Conservation (phyloP, 2,113 vertebrate species). For the Mellivora capensis region DNA sequence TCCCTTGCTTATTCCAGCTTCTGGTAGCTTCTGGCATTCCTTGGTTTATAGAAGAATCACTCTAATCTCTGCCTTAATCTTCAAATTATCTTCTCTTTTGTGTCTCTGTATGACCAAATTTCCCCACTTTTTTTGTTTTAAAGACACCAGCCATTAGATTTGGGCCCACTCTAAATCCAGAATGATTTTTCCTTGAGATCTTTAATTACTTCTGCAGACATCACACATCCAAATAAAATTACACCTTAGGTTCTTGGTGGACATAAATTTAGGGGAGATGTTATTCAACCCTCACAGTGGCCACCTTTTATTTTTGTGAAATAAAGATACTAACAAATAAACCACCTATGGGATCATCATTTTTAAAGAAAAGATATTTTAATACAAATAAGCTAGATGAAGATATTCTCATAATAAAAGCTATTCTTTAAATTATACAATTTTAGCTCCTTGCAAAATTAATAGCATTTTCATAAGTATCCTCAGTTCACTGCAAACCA, state of each 20-base stretch:
- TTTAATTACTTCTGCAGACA: constrained; percentile 27
- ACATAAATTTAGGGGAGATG: not conserved
- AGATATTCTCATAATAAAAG: not conserved
- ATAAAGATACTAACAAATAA: constrained; percentile 16
- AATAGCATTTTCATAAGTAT: constrained; percentile 8
- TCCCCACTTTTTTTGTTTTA: not conserved
- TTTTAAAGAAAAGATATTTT: not conserved
- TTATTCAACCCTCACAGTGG: not conserved
- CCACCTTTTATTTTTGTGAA: not conserved
- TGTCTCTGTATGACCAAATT: not conserved
- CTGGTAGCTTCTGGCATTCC: not conserved
- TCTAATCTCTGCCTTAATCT: not conserved
- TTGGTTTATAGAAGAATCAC: not conserved
- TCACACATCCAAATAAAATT: not conserved
- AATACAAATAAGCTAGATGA: not conserved
- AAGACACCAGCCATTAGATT: not conserved
- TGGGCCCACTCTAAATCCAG: not conserved
- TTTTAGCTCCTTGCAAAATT: constrained; percentile 21
- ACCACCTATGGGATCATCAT: not conserved
- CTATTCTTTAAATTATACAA: not conserved
- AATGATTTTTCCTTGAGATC: not conserved
- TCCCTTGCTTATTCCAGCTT: not conserved
- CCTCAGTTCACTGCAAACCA: constrained; percentile 1
- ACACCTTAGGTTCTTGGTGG: not conserved
- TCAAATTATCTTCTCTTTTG: not conserved